A percentile compares a stretch with the other conserved stretches of the same genome.
These are phyloP conservation scores for Lutraria rhynchaena DNA, from an alignment of 1,140 invertebrate species.

Conservation along the genomic window DNA sequence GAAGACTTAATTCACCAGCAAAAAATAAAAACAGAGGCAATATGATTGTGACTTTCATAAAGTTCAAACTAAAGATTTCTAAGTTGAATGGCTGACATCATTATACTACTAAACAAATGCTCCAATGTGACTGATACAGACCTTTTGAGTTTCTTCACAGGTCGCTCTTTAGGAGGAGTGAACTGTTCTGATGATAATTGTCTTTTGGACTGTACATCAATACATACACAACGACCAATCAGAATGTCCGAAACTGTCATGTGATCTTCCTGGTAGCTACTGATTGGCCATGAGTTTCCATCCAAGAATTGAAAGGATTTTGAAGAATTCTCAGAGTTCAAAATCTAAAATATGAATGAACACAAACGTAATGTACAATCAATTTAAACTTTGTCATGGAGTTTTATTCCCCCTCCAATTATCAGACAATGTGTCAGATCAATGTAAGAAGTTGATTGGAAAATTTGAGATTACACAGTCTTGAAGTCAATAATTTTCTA, in stretches of 20 bases:
- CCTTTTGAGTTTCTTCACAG: conserved; percentile 64
- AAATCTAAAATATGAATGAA: conserved; percentile 63
- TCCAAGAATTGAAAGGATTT: conserved; percentile 76
- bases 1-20: too few relatives aligned
- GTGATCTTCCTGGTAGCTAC: conserved; percentile 72
- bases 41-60: too few relatives aligned
- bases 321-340: conserved; percentile 43
- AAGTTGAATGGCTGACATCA: too few relatives aligned
- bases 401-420: not conserved
- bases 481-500: not conserved
- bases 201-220: conserved; percentile 45
- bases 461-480: not conserved
- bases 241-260: conserved; percentile 78
- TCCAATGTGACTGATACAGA: too few relatives aligned
- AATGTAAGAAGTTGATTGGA: not conserved
- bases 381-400: not conserved
- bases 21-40: too few relatives aligned
- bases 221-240: conserved; percentile 66
- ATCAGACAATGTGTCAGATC: not conserved
- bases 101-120: too few relatives aligned
- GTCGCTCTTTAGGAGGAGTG: conserved; percentile 45
- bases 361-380: conserved; percentile 29
- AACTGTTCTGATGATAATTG: conserved; percentile 13
- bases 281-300: conserved; percentile 81
- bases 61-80: too few relatives aligned